Evolutionary conservation across 2,888 invertebrate species (phyloP), one percentile per base, ranked within the genome.

Genomic region (Trachelus troglodyta): DNA sequence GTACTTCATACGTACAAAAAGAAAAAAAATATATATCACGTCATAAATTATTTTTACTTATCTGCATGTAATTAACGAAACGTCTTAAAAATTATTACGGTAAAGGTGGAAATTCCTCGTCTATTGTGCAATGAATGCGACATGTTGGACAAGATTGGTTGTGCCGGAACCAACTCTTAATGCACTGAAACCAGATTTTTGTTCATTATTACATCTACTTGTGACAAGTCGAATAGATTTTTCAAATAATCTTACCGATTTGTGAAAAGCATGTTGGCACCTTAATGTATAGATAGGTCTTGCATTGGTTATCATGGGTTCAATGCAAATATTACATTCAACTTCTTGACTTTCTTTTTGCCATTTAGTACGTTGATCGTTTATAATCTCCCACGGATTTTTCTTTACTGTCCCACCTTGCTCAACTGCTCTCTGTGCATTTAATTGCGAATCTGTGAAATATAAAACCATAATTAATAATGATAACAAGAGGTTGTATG

Each of bases 61-160:
- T 56, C 40, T 56, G 15, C 6, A 40, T 23, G 23, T 40, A 23
- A 40, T 15, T 40, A 23, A 1, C 2, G 23, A 9, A 56, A 23
- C 9, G 1, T 56, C 23, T 56, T 23, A 56, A 9, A 9, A 15
- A 31, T 33, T 31, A 31, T 69, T 15, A 74, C 31, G 76, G 76
- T 68, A 89, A 80, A 15, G 88, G 87, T 30, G 88, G 88, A 78
- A 85, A 88, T 33, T 89, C 86, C 30, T 87, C 84, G 76, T 87
- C 85, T 30, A 86, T 79, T 11, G 82, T 85, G n/a, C 83, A 82
- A 71, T 80, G 82, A 2, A 82, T 69, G 11, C 85, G 82, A 74
- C 89, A 89, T 31, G 77, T 84, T n/a, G 89, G 89, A 76, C 89
- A 89, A 0, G 86, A 84, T 33, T 82, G 81, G 69, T 81, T 83